phyloP scores from a whole-genome alignment of 2,797 vertebrate genomes.

The Gephyroberyx darwinii region DNA sequence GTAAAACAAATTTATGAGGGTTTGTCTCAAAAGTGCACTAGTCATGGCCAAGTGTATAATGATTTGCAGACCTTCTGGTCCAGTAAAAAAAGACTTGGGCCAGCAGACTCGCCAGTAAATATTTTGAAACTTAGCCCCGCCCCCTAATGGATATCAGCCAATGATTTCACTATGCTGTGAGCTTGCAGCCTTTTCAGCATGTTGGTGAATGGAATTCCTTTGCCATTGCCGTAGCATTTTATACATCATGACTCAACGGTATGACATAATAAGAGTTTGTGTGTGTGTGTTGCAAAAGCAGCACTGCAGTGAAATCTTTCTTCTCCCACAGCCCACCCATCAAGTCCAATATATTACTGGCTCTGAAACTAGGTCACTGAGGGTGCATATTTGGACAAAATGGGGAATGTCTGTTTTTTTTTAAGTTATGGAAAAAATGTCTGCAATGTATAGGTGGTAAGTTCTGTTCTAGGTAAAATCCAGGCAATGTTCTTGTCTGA shows the following conservation, averaged over 20 bases:
- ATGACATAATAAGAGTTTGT: slow-evolving; percentile 33
- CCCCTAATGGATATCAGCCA: slow-evolving; percentile 29
- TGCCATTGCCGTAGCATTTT: slow-evolving; percentile 23
- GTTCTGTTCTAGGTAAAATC: slow-evolving; percentile 7
- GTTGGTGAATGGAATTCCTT: slow-evolving; percentile 60
- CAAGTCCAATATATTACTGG: slow-evolving; percentile 5
- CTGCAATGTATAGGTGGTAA: neutral
- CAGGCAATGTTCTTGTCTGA: neutral
- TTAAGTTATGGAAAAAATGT: neutral
- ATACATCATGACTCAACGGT: slow-evolving; percentile 11
- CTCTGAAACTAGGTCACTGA: neutral
- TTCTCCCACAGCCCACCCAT: neutral
- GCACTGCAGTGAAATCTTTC: neutral
- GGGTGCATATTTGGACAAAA: slow-evolving; percentile 6
- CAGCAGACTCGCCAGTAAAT: slow-evolving; percentile 20
- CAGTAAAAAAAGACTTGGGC: neutral
- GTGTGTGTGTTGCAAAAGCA: slow-evolving; percentile 17
- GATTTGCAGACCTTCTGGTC: slow-evolving; percentile 46
- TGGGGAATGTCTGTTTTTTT: slow-evolving; percentile 16
- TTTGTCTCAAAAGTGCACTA: slow-evolving; percentile 11
- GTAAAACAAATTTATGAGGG: slow-evolving; percentile 15
- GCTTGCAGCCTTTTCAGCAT: slow-evolving; percentile 36
- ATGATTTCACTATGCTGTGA: slow-evolving; percentile 32
- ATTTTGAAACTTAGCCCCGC: slow-evolving; percentile 2
- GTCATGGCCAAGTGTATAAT: slow-evolving; percentile 35